Percentiles rank a stretch among this genome's conserved stretches.
Evolutionary conservation across 2,797 vertebrate species (phyloP).

Genomic region (Taeniopygia guttata): DNA sequence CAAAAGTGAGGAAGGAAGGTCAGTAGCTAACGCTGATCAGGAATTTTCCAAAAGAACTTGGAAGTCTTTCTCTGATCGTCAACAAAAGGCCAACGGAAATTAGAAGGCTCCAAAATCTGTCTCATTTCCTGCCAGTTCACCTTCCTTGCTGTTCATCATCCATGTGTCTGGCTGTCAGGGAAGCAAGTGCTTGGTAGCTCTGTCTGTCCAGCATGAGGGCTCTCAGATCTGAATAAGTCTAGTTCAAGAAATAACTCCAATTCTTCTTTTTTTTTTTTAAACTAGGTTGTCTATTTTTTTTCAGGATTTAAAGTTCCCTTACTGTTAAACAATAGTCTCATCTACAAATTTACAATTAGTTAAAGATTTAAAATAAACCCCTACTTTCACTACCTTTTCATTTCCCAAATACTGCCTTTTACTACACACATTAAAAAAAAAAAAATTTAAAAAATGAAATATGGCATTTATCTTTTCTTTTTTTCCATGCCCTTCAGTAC

Average conservation of each 20-base stretch:
- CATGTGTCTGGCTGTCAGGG: not conserved
- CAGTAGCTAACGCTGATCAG: not conserved
- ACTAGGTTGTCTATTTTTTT: not conserved
- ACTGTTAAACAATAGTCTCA: not conserved
- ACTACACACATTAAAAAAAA: not conserved
- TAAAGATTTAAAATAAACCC: not conserved
- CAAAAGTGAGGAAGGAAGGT: conserved; percentile 29
- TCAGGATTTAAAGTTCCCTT: not conserved
- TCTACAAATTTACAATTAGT: not conserved
- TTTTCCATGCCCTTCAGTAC: not conserved
- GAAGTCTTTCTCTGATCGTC: not conserved
- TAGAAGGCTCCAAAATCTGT: not conserved
- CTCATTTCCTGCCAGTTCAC: not conserved
- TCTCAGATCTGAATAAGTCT: not conserved
- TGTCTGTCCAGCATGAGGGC: not conserved
- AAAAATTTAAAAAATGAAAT: not conserved
- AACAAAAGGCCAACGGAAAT: not conserved
- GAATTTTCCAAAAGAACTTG: conserved; percentile 7
- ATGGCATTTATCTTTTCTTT: not conserved
- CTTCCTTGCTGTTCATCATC: not conserved
- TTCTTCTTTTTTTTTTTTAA: not conserved
- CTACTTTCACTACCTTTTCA: not conserved
- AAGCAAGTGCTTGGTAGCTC: not conserved
- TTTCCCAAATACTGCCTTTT: not conserved
- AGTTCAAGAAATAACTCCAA: not conserved